Conservation (phyloP, 2,888 invertebrate species). For the Hyposoter didymator region DNA sequence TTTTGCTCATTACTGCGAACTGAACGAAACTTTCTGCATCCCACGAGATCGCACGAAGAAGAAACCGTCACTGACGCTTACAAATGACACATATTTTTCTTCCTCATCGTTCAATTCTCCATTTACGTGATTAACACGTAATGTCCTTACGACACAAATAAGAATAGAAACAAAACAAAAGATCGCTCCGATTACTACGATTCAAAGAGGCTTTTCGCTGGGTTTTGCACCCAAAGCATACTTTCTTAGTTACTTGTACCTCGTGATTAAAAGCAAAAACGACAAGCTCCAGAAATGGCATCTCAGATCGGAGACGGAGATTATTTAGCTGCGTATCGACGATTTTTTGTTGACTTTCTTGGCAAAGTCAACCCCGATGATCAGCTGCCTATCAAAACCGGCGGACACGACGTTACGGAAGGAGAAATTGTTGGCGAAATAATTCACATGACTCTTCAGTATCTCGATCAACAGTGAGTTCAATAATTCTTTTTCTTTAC, state of each 20-base stretch:
- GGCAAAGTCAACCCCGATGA: constrained; percentile 89
- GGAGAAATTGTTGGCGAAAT: constrained; percentile 90
- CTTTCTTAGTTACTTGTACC: constrained; percentile 2
- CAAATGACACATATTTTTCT: constrained; percentile 38
- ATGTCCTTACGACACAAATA: constrained; percentile 12
- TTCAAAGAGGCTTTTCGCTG: constrained; percentile 1
- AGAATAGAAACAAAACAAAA: constrained; percentile 18
- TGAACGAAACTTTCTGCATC: constrained; percentile 33
- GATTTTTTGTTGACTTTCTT: constrained; percentile 90
- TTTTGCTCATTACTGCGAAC: constrained; percentile 56
- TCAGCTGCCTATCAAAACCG: constrained; percentile 90
- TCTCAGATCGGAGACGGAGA: constrained; percentile 85
- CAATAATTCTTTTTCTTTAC: constrained; percentile 27
- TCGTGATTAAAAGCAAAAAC: neutral
- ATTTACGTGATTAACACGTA: constrained; percentile 44
- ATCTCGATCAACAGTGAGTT: constrained; percentile 91
- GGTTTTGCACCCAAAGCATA: neutral
- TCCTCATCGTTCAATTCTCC: constrained; percentile 24
- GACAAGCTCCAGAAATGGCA: constrained; percentile 72
- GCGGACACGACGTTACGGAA: constrained; percentile 89
- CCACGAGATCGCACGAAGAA: constrained; percentile 21
- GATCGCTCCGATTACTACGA: neutral
- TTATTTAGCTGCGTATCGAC: constrained; percentile 89
- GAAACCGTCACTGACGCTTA: constrained; percentile 9
- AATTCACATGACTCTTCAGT: constrained; percentile 91